Base-by-base conservation (phyloP, 2,113 vertebrate genomes). In the Telmatochromis sp. region DNA sequence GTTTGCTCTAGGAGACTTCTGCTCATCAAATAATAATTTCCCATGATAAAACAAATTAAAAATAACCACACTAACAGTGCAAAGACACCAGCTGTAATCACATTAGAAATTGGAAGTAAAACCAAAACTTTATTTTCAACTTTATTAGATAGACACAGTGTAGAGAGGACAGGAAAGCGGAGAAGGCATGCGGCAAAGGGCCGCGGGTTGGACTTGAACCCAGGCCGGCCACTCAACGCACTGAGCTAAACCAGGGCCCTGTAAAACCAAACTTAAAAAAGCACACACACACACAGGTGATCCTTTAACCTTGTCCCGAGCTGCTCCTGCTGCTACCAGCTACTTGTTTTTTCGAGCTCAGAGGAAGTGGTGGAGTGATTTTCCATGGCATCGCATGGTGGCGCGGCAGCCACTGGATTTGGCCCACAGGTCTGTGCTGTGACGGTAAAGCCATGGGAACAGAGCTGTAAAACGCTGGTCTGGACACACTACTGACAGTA, bases 381-480 rank as follows among this genome's bases (percentile, higher is more conserved):
- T 92, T 92, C 91, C 91, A 89, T 60, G 84, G 86, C 86, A 63
- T 33, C 10, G 28, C 83, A 60, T 33, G 68, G 85, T 57, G 57
- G 91, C 80, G 51, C 53, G 11, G 85, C 57, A 85, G 92, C 88
- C 88, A 49, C 89, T 49, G 83, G 84, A 49, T 89, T 91, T 92
- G 92, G 90, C 87, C 85, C 33, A 10, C 82, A 7, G 92, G 87
- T 73, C 80, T 42, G 86, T 55, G 49, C 37, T 87, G 91, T 89
- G 88, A 91, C 35, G 55, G 83, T 89, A 86, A 93, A 91, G 87
- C 28, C 93, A 93, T 96, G 96, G 95, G 96, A 96, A 96, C 93
- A 90, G 91, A 94, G 85, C 93, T 87, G 93, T 95, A 95, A 95
- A 95, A 95, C 87, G 80, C 85, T 19, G 82, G 85, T n/a, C 86